Base-by-base conservation (phyloP, 2,113 vertebrate species). In the Parus major region DNA sequence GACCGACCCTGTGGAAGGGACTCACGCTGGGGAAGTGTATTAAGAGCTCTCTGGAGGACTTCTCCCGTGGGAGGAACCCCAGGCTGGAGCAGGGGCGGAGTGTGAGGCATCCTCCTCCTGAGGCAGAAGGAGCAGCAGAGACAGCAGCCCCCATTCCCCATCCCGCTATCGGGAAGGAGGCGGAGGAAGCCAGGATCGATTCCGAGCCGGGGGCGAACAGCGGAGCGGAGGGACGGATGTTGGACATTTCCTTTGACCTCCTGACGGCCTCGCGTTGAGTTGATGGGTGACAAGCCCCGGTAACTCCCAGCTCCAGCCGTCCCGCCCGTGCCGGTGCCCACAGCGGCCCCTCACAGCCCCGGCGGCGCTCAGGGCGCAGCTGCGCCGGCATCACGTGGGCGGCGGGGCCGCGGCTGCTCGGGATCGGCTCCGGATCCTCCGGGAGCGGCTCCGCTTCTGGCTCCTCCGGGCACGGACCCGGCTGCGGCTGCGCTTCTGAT, bases 271-370 rank as follows among this genome's bases (percentile, higher is more conserved):
- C 7, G 29, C 36, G 12, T 8, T 13, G 81, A 33, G 75, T 1
- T 0, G 16, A 2, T 1, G 39, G 23, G 65, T 19, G n/a, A 15
- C 9, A 39, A 18, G 22, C 1, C 2, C 2, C n/a, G 44, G 16
- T 1, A 2, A 33, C 14, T 14, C 7, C 44, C 57, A 2, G 33
- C 28, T 8, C 15, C 39, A 24, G 44, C 11, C 2, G 39, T 1
- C 0, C 1, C 3, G 7, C 11, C 46, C 12, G 21, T 0, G 7
- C 24, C 59, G 19, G 4, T 0, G 10, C 1, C 13, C 1, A 8
- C 55, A 5, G 5, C 1, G 75, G 6, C 28, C 84, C 44, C 39
- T 13, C 23, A 4, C 12, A 6, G 33, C 39, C 64, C 69, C 50
- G 75, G 50, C 76, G 50, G 25, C 82, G 25, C 86, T 50, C 66